phyloP scores from a whole-genome alignment of 2,797 vertebrate species.

The Amblyraja radiata region DNA sequence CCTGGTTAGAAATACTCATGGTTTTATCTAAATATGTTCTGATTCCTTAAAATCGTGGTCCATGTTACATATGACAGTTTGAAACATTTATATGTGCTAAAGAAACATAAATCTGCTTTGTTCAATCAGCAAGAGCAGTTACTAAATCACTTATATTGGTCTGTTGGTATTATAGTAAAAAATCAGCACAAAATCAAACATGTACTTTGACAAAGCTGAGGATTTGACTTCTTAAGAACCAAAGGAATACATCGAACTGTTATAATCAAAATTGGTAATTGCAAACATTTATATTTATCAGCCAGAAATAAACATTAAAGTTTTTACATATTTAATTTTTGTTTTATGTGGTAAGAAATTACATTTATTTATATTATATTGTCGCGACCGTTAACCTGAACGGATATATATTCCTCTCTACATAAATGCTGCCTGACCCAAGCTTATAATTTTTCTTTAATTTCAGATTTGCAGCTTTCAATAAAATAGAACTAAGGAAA shows the following conservation, averaged over 20 bases:
- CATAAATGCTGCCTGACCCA: too few species aligned
- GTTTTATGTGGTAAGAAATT: not conserved
- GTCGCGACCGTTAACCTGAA: not conserved
- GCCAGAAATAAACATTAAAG: conserved; percentile 3
- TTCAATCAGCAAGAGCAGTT: not conserved
- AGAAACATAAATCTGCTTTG: not conserved
- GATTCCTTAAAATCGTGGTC: not conserved
- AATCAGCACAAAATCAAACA: not conserved
- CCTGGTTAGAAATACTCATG: not conserved
- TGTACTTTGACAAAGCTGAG: not conserved
- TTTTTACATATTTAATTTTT: not conserved
- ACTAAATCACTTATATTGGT: not conserved
- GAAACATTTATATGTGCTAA: not conserved
- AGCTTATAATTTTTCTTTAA: too few species aligned
- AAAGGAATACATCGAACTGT: not conserved
- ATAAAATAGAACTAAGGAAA: not conserved
- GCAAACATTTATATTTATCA: not conserved
- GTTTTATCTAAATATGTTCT: not conserved
- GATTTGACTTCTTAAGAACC: not conserved
- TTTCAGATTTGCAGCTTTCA: too few species aligned
- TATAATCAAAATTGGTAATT: not conserved
- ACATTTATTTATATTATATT: not conserved
- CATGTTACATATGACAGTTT: not conserved
- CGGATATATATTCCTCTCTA: too few species aligned
- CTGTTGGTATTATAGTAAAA: not conserved